These are phyloP conservation scores for Eupithecia tripunctaria DNA, from an alignment of 2,888 invertebrate species.

Conservation along the genomic window DNA sequence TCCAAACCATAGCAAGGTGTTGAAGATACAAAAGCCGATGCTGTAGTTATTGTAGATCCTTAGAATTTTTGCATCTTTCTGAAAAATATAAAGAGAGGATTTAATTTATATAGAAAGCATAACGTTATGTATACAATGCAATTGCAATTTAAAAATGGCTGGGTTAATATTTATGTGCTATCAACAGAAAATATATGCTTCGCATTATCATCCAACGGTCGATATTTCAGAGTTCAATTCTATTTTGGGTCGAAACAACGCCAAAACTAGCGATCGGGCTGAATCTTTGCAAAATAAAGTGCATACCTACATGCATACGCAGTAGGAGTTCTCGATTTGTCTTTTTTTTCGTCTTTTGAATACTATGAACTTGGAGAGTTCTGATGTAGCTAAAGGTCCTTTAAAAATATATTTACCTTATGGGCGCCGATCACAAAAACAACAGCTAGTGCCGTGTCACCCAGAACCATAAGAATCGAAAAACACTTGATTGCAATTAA, in stretches of 20 bases:
- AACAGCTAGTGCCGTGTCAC: constrained; percentile 33
- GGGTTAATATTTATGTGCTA: too few relatives aligned
- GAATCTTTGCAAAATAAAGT: neutral
- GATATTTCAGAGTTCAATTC: neutral
- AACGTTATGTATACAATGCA: too few relatives aligned
- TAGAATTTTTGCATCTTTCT: neutral
- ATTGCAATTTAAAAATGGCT: too few relatives aligned
- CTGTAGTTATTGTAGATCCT: constrained; percentile 10
- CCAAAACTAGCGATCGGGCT: neutral
- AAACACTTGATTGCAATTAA: neutral
- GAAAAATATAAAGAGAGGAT: neutral
- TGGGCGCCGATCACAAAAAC: constrained; percentile 40
- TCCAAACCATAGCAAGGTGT: neutral
- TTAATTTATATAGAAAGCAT: too few relatives aligned
- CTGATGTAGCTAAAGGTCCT: neutral
- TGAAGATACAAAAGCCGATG: neutral
- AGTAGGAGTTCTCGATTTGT: neutral
- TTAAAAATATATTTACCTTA: constrained; percentile 4
- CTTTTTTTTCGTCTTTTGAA: neutral
- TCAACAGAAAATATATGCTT: neutral
- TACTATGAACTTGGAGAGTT: too few relatives aligned
- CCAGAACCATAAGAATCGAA: neutral
- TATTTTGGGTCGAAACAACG: neutral
- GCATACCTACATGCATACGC: neutral
- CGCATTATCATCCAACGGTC: neutral